Conservation (phyloP, 1,140 invertebrate species). For the Plutomurus gul region DNA sequence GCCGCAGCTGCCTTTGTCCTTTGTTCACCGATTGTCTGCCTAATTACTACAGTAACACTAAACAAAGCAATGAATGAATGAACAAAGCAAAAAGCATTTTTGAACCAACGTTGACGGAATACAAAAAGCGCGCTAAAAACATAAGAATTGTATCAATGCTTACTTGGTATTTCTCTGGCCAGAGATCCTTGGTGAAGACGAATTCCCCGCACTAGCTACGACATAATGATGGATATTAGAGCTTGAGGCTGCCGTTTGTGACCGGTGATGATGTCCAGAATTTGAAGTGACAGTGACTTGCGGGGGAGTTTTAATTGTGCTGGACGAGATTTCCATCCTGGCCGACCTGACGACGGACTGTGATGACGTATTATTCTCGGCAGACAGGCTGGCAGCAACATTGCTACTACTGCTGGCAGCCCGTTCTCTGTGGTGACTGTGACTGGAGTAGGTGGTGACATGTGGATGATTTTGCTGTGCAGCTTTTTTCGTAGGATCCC, state of each 20-base stretch:
- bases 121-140: too few species aligned
- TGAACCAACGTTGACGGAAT: too few species aligned
- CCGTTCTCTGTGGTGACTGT: neutral
- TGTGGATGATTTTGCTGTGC: neutral
- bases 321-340: slow-evolving; percentile 21
- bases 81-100: too few species aligned
- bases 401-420: neutral
- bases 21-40: too few species aligned
- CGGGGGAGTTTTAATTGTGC: neutral
- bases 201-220: too few species aligned
- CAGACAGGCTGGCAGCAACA: neutral
- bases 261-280: neutral
- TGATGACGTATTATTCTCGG: neutral
- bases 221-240: too few species aligned
- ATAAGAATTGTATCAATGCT: too few species aligned
- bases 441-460: slow-evolving; percentile 5
- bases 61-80: too few species aligned
- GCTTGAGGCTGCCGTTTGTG: neutral
- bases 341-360: neutral
- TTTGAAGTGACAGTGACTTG: neutral
- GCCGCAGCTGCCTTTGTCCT: too few species aligned
- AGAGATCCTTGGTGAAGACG: too few species aligned
- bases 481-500: slow-evolving; percentile 4
- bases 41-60: too few species aligned
- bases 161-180: too few species aligned